Conservation (phyloP, 1,140 invertebrate species). For the Trinorchestia longiramus region DNA sequence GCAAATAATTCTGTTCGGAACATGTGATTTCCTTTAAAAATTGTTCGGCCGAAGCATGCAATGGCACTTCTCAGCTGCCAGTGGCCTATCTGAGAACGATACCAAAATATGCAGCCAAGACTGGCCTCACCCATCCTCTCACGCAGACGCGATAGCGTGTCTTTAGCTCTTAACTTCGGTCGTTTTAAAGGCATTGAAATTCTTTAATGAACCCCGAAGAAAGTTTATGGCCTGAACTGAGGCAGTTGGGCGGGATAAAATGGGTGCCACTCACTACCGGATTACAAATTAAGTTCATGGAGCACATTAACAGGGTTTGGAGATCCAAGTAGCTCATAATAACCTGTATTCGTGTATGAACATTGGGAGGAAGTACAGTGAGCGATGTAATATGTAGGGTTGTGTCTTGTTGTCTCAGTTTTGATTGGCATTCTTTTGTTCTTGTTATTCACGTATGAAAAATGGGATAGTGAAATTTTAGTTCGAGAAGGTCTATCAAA, state of each 20-base stretch:
- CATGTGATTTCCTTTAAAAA: neutral
- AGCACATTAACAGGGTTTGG: neutral
- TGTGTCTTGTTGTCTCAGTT: neutral
- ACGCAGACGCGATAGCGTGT: neutral
- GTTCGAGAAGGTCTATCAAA: neutral
- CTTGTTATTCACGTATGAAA: neutral
- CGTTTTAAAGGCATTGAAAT: neutral
- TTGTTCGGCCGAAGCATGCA: neutral
- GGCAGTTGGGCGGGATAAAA: neutral
- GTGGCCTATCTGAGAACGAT: neutral
- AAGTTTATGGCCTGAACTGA: neutral
- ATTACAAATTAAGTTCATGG: neutral
- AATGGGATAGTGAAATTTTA: neutral
- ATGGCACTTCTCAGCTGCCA: neutral
- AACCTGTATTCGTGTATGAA: too few species aligned
- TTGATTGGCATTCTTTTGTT: neutral
- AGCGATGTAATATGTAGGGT: neutral
- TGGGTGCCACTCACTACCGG: neutral
- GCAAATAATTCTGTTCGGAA: neutral
- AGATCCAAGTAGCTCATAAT: neutral
- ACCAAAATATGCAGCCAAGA: neutral
- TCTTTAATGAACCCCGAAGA: neutral
- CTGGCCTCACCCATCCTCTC: neutral
- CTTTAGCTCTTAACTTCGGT: neutral
- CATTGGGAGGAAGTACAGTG: neutral